Base-by-base conservation (phyloP, 1,140 invertebrate genomes). In the Lycorma delicatula region DNA sequence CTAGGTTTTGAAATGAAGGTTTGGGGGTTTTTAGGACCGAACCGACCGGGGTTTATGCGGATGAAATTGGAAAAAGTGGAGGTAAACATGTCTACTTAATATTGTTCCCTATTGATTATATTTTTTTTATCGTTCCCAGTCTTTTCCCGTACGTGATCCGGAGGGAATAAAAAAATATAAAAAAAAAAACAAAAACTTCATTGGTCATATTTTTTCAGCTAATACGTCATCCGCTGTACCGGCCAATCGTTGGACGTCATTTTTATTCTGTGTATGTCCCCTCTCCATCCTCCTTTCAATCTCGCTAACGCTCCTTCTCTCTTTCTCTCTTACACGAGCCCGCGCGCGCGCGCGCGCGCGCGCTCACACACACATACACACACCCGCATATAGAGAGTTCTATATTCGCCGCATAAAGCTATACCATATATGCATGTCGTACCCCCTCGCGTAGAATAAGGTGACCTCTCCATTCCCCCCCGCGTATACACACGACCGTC, bases 111-210 rank as follows among this genome's bases (percentile, higher is more conserved):
- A 54, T 54, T 54, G 52, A 54, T 54, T 54, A 54, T 41, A 38
- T 54, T 54, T 54, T 54, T 54, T 38, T 22, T n/a, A n/a, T n/a
- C n/a, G n/a, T 25, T 34, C 52, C 34, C 47, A 41, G 46, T 41
- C 23, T 36, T 29, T 50, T 50, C 50, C 28, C 41, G 46, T 13
- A 56, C 41, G 41, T 22, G 44, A 56, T 56, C 41, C 41, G 41
- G 23, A 28, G 38, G 41, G 48, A 18, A 48, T 23, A 23, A 13
- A 48, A 20, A 20, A 23, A 22, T 22, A 22, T n/a, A n/a, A 13
- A 47, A 28, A 56, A 28, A 56, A 56, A 49, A 56, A 34, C 47
- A 25, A 48, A 49, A 48, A 28, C 54, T 48, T 56, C 46, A 56
- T 48, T 56, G 46, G 41, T 47, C 46, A 56, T 49, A 47, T 47